Base-by-base conservation (phyloP, 53 echinoderm and acorn worm species). In the Astropecten irregularis region DNA sequence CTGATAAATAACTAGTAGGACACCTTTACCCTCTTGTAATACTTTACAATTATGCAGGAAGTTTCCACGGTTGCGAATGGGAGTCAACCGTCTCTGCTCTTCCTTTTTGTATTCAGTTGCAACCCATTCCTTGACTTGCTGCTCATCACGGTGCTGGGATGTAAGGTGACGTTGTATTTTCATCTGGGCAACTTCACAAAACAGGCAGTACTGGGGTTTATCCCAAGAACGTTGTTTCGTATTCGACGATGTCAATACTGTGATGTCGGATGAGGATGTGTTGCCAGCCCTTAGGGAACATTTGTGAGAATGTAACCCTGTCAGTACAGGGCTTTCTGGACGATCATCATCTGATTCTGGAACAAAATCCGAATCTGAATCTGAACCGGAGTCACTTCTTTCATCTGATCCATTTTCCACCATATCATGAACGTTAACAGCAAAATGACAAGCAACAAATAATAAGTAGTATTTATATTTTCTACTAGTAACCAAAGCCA, bases 171-270 rank as follows among this genome's bases (percentile, higher is more conserved):
- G 79, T 33, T 89, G 86, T 51, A 92, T 57, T 68, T 89, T 89
- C 76, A 37, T 88, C 18, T 89, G 82, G 19, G 76, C 57, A 18
- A 23, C 1, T 20, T 16, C 13, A 30, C 89, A 92, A 50, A 86
- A 92, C 21, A 82, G 85, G 71, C 92, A 92, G 66, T 82, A 89
- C 25, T 92, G 86, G 2, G 62, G 82, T n/a, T 92, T 92, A 73
- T 92, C 82, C 86, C 86, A 92, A 5, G 35, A 57, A 20, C 91
- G 81, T 67, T 82, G 81, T 72, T 63, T 14, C 2, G 4, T 22
- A 49, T 71, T 71, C 34, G 71, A 71, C 4, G 71, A 19, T 31
- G 71, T 71, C 1, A 52, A 21, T 8, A 71, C 52, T 19, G 42
- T 14, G 22, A 71, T 71, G 7, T 71, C 33, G 4, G 20, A 66